Base-by-base conservation (phyloP, 2,113 vertebrate species). In the Loxodonta africana region DNA sequence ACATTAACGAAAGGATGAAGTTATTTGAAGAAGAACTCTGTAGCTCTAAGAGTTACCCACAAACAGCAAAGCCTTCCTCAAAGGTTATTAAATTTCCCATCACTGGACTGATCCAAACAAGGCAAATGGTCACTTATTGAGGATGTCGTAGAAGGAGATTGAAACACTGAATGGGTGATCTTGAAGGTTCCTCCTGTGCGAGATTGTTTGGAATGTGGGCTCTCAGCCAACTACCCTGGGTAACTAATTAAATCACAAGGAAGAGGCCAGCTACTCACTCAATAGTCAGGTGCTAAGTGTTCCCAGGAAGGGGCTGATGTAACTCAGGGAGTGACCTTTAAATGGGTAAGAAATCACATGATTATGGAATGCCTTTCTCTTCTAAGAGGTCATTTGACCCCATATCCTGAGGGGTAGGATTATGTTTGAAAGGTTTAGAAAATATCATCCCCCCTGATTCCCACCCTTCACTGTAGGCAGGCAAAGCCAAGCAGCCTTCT, bases 161-260 rank as follows among this genome's bases (percentile, higher is more conserved):
- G 83, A 60, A 82, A 41, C 6, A 69, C 69, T 23, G 33, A 94
- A 60, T 63, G 84, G 20, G 12, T 88, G 65, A 97, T 95, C 83
- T 73, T 84, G 80, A 95, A 91, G 57, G 63, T 96, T 85, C 48
- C 89, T 94, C 86, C 57, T 73, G 90, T 85, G 23, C 14, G 62
- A 94, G 83, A 78, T 48, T 76, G 53, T 20, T 20, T 90, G 95
- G 97, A 97, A 98, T 97, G 96, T 95, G 41, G 97, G 97, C 97
- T 94, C 37, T 78, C 17, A 48, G 94, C 95, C 97, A 97, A 67
- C 46, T 26, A 76, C 93, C 76, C 88, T 65, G 81, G 92, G 90
- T 62, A 71, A 92, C 95, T 98, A 97, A 97, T 97, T 97, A 98
- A 98, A 97, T 97, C 94, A 95, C 84, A 82, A 89, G 91, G 93